Percentiles rank a stretch among this genome's conserved stretches.
phyloP scores from a whole-genome alignment of 2,113 vertebrate species.

The Hymenochirus boettgeri region DNA sequence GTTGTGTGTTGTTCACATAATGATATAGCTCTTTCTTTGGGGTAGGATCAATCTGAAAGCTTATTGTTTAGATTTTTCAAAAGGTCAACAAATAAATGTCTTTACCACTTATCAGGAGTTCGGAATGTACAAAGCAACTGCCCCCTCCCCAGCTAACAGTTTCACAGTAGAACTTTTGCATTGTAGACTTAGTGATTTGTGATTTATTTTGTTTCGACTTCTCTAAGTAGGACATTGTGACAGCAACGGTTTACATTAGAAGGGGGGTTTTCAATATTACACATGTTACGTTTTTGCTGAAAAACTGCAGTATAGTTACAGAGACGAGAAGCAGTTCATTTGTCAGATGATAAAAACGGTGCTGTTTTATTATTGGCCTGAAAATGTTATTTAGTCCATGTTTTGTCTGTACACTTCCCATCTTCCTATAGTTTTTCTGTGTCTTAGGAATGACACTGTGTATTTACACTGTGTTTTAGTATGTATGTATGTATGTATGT shows the following conservation, averaged over 20 bases:
- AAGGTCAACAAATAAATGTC: conserved; percentile 40
- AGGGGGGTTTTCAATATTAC: background rate
- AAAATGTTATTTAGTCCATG: too few species aligned
- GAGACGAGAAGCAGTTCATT: background rate
- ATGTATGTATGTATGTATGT: too few species aligned
- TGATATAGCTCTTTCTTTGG: conserved; percentile 37
- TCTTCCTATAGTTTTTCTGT: too few species aligned
- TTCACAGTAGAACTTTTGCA: conserved; percentile 5
- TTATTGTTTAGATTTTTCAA: conserved; percentile 29
- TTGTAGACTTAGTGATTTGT: background rate
- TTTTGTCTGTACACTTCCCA: too few species aligned
- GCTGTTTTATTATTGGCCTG: background rate
- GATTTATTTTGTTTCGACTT: conserved; percentile 8
- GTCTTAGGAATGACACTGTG: too few species aligned
- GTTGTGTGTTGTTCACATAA: conserved; percentile 22
- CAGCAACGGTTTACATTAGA: background rate
- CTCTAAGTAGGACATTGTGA: background rate
- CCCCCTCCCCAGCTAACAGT: background rate
- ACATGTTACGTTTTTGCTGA: background rate
- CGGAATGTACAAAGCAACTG: conserved; percentile 35
- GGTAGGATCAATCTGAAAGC: conserved; percentile 37
- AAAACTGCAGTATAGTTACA: background rate
- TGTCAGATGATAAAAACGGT: background rate
- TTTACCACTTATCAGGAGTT: conserved; percentile 29
- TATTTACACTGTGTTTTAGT: too few species aligned